Base-by-base conservation (phyloP, 2,113 vertebrate species). In the Pangasianodon hypophthalmus region DNA sequence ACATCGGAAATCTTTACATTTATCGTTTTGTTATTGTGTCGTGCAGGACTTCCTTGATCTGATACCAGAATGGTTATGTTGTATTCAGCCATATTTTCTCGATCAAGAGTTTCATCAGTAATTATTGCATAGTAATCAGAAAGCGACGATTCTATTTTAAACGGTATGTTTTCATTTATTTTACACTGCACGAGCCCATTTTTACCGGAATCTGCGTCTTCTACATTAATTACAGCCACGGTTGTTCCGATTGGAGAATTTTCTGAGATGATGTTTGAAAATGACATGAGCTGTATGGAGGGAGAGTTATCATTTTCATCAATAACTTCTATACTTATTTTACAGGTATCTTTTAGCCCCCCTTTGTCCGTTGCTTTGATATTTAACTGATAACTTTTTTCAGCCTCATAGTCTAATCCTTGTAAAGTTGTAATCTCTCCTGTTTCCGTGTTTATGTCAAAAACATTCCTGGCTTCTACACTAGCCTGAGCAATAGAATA, bases 251-350 rank as follows among this genome's bases (percentile, higher is more conserved):
- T 81, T 4, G 93, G 92, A 2, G 95, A 91, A 91, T 95, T 92
- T 84, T 96, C 95, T 0, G 94, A 73, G 54, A 96, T 88, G 0
- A 90, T 90, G 50, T 92, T 95, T 9, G 94, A 95, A 88, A 95
- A 94, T 13, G 96, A 96, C 92, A 94, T 95, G 0, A 96, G 73
- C n/a, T 94, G 90, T 73, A 96, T 94, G 8, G 85, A 85, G 4
- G 96, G 95, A 0, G 90, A 9, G 58, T 96, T 96, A 79, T 96
- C 96, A 88, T 96, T 96, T 52, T 93, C 94, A 37, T 96, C 95
- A 77, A 93, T 73, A 2, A 96, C n/a, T 16, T 95, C 92, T 60
- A 96, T 91, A 0, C 95, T 77, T 6, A 95, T 83, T 91, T 95
- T 95, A 10, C 95, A 95, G 0, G 93, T 94, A 26, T 93, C 94